A percentile compares a stretch with the other conserved stretches of the same genome.
Conservation (phyloP, 1,140 invertebrate genomes). For the Drosophila fuyamai region DNA sequence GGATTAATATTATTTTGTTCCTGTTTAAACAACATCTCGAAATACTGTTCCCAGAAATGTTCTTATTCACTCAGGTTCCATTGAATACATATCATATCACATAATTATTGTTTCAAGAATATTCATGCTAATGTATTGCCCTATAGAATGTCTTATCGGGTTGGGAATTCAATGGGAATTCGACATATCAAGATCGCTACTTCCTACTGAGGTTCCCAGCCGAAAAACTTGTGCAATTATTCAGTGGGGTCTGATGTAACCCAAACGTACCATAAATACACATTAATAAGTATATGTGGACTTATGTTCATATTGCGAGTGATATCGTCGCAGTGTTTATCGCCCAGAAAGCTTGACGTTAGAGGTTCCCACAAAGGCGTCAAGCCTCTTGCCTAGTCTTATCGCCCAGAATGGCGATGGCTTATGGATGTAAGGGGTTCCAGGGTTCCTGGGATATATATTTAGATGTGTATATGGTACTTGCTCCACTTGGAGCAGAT, state of each 20-base stretch:
- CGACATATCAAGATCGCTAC: conserved; percentile 4
- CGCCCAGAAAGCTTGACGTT: not conserved
- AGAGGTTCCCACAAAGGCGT: conserved; percentile 32
- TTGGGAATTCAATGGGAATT: conserved; percentile 17
- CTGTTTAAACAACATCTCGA: too few species aligned
- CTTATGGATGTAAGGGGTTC: conserved; percentile 6
- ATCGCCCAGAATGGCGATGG: conserved; percentile 8
- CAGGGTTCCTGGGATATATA: conserved; percentile 6
- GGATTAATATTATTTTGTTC: too few species aligned
- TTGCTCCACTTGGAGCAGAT: not conserved
- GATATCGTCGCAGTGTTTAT: conserved; percentile 10
- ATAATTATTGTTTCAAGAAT: not conserved
- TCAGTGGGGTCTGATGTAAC: not conserved
- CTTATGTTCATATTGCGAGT: not conserved
- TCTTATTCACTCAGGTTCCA: too few species aligned
- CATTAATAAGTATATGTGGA: not conserved
- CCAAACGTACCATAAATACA: not conserved
- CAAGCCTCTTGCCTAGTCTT: not conserved
- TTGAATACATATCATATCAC: not conserved
- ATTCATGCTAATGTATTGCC: not conserved
- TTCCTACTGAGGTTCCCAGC: conserved; percentile 35
- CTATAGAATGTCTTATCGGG: conserved; percentile 11
- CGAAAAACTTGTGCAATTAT: conserved; percentile 16
- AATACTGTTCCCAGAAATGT: too few species aligned
- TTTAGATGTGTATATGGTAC: conserved; percentile 13